Percentiles rank a stretch among this genome's conserved stretches.
These are phyloP conservation scores for Serripes groenlandicus DNA, from an alignment of 2,888 invertebrate species.

Conservation along the genomic window DNA sequence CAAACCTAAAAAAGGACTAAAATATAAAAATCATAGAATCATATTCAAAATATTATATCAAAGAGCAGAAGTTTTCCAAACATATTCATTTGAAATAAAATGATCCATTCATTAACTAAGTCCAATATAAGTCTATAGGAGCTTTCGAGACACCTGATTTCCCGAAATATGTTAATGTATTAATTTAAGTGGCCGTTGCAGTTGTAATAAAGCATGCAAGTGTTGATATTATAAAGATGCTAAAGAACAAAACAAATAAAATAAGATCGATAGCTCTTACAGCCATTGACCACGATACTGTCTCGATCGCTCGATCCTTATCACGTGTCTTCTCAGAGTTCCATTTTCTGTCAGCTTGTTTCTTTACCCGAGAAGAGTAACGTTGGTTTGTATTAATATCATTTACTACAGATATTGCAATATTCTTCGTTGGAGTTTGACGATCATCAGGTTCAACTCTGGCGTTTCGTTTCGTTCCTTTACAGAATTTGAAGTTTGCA, in stretches of 20 bases:
- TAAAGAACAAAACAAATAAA: conserved; percentile 13
- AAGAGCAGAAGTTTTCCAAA: no score
- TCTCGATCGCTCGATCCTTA: background rate
- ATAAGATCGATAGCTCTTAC: conserved; percentile 16
- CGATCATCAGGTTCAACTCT: background rate
- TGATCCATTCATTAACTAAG: no score
- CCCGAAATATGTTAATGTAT: background rate
- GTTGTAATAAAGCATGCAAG: conserved; percentile 5
- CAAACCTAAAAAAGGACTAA: no score
- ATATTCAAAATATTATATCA: no score
- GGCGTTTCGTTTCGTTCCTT: background rate
- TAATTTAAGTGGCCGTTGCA: background rate
- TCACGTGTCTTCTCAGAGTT: background rate
- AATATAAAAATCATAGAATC: no score
- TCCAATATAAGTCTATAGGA: no score
- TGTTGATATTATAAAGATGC: conserved; percentile 19
- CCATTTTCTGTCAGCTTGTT: no score
- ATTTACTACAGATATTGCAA: background rate
- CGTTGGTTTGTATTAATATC: no score
- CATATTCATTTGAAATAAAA: no score
- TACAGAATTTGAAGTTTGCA: background rate
- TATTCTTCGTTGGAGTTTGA: background rate
- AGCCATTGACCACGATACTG: conserved; percentile 17
- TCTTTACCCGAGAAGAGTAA: background rate
- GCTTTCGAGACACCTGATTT: no score